Percentiles rank a stretch among this genome's conserved stretches.
These are phyloP conservation scores for Acipenser transmontanus DNA, from an alignment of 2,797 vertebrate genomes.

Conservation along the genomic window DNA sequence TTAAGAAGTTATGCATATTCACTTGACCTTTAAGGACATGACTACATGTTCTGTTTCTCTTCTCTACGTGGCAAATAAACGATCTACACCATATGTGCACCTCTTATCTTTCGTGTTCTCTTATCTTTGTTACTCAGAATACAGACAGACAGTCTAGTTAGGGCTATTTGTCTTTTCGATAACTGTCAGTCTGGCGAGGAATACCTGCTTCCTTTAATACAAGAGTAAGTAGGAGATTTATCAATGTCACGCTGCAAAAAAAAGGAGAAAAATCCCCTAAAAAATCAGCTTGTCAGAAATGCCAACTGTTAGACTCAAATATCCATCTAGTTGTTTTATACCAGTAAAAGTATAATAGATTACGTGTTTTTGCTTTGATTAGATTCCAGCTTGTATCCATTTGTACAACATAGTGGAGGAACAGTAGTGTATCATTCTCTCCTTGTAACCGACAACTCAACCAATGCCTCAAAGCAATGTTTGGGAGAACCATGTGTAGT, in stretches of 20 bases:
- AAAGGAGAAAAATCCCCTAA: constrained; percentile 10
- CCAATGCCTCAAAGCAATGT: no score
- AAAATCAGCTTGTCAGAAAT: constrained; percentile 3
- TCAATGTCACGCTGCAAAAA: constrained; percentile 3
- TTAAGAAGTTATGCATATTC: no score
- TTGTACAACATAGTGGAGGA: no score
- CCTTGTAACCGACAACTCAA: no score
- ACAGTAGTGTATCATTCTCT: no score
- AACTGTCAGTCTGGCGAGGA: not conserved
- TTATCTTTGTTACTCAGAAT: constrained; percentile 26
- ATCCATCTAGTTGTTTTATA: no score
- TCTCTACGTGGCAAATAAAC: not conserved
- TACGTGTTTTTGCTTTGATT: no score
- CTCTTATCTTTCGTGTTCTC: not conserved
- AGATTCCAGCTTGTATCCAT: no score
- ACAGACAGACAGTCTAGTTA: constrained; percentile 11
- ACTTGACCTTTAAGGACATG: no score
- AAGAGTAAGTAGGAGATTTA: not conserved
- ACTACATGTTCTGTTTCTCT: no score
- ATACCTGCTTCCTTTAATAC: not conserved
- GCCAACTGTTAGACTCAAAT: not conserved
- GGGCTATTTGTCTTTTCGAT: not conserved
- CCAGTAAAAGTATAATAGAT: no score
- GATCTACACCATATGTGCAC: not conserved
- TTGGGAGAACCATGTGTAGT: no score